Conservation (phyloP, 2,797 vertebrate genomes). For the Knipowitschia caucasica region DNA sequence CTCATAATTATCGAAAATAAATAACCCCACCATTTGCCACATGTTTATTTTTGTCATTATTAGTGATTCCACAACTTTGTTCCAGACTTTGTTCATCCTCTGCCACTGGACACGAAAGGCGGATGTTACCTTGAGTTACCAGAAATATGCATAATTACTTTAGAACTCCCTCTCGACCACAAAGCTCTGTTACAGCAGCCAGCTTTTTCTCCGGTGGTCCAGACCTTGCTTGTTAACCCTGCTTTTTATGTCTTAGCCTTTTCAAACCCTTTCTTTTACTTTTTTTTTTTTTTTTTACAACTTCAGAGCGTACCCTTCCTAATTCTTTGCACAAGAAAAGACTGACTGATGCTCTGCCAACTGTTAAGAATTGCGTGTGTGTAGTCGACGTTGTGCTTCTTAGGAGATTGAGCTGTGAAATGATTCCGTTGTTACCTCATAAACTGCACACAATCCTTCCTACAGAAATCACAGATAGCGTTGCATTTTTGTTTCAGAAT, state of each 20-base stretch:
- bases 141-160: slow-evolving; percentile 2
- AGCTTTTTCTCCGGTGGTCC: slow-evolving; percentile 52
- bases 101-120: neutral
- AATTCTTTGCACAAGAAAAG: slow-evolving; percentile 59
- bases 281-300: slow-evolving; percentile 11
- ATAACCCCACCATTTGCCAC: neutral
- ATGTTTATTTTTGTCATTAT: neutral
- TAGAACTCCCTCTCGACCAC: slow-evolving; percentile 17
- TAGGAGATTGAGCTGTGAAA: slow-evolving; percentile 37
- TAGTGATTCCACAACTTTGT: neutral
- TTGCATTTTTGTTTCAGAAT: slow-evolving; percentile 1
- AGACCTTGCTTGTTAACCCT: slow-evolving; percentile 53
- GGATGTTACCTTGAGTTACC: neutral
- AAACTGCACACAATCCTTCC: slow-evolving; percentile 13
- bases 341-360: slow-evolving; percentile 63
- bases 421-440: slow-evolving; percentile 13
- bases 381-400: slow-evolving; percentile 40
- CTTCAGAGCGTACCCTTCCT: slow-evolving; percentile 31
- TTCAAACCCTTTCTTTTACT: slow-evolving; percentile 18
- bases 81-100: neutral
- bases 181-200: slow-evolving; percentile 27
- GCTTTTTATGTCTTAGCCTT: slow-evolving; percentile 37
- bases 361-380: slow-evolving; percentile 40
- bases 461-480: neutral
- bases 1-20: neutral